A percentile compares a stretch with the other conserved stretches of the same genome.
Conservation (phyloP, 30 jellyfish, hydroid and myxozoan genomes). For the Cassiopea xamachana region DNA sequence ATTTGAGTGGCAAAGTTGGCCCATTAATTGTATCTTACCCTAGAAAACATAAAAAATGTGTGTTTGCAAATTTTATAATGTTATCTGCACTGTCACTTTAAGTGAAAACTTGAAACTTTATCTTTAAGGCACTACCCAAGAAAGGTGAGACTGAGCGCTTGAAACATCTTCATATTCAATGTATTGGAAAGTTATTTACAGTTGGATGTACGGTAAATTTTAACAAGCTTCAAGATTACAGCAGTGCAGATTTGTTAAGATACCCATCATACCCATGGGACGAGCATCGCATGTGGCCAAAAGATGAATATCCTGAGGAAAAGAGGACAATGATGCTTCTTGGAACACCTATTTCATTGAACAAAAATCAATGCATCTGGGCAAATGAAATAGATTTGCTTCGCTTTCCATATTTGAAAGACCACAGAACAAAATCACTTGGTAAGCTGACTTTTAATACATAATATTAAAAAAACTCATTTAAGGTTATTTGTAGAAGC, state of each 20-base stretch:
- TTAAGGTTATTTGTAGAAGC: too few relatives aligned
- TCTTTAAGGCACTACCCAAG: conserved; percentile 24
- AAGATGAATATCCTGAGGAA: not conserved
- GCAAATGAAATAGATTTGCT: conserved; percentile 33
- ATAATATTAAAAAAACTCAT: too few relatives aligned
- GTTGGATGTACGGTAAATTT: conserved; percentile 46
- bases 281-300: conserved; percentile 43
- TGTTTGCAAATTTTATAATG: too few relatives aligned
- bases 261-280: conserved; percentile 64
- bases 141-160: conserved; percentile 16
- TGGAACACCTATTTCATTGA: conserved; percentile 29
- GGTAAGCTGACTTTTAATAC: conserved; percentile 1
- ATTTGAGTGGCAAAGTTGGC: too few relatives aligned
- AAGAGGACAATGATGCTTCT: conserved; percentile 18
- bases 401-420: conserved; percentile 14
- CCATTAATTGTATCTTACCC: too few relatives aligned
- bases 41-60: too few relatives aligned
- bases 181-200: conserved; percentile 46
- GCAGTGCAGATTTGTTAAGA: conserved; percentile 25
- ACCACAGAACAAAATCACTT: conserved; percentile 17
- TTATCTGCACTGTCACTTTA: too few relatives aligned
- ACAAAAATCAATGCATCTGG: conserved; percentile 2
- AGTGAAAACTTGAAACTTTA: not conserved
- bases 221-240: not conserved
- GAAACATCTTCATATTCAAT: conserved; percentile 25